Evolutionary conservation across 2,113 vertebrate species (phyloP).

Genomic region (Synchiropus splendidus): DNA sequence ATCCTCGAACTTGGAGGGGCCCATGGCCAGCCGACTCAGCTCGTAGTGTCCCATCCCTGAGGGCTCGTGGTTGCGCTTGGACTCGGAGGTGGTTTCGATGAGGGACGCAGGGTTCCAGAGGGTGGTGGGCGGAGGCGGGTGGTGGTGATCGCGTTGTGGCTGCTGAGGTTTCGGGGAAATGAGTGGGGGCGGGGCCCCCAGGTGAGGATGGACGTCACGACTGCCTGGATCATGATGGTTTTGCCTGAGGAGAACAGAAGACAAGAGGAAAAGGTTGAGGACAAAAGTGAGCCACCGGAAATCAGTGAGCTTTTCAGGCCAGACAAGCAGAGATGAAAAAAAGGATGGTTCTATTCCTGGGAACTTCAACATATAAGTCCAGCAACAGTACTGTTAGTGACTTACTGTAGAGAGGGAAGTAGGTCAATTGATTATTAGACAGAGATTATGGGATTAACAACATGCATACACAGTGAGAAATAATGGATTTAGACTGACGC

Average conservation of each 20-base stretch:
- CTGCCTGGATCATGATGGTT: slow-evolving; percentile 75
- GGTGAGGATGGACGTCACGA: slow-evolving; percentile 77
- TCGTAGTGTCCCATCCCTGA: slow-evolving; percentile 71
- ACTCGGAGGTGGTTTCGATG: slow-evolving; percentile 76
- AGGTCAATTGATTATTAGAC: slow-evolving; percentile 3
- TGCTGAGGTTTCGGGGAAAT: slow-evolving; percentile 89
- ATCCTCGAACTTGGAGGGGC: slow-evolving; percentile 77
- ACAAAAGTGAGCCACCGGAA: too few relatives aligned
- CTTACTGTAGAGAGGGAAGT: neutral
- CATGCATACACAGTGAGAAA: neutral
- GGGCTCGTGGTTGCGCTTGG: slow-evolving; percentile 73
- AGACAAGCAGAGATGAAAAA: too few relatives aligned
- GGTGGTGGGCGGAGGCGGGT: slow-evolving; percentile 71
- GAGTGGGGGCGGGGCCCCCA: slow-evolving; percentile 87
- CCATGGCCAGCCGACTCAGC: slow-evolving; percentile 62
- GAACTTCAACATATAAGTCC: too few relatives aligned
- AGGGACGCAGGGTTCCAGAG: slow-evolving; percentile 91
- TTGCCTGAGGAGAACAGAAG: slow-evolving; percentile 59
- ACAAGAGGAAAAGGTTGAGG: neutral
- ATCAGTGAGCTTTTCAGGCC: too few relatives aligned
- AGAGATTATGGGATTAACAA: neutral
- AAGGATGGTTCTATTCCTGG: too few relatives aligned
- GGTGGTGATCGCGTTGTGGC: slow-evolving; percentile 69
- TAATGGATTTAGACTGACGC: neutral
- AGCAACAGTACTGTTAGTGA: too few relatives aligned